These are phyloP conservation scores for Bambusicola thoracicus DNA, from an alignment of 2,113 vertebrate species.

Conservation along the genomic window DNA sequence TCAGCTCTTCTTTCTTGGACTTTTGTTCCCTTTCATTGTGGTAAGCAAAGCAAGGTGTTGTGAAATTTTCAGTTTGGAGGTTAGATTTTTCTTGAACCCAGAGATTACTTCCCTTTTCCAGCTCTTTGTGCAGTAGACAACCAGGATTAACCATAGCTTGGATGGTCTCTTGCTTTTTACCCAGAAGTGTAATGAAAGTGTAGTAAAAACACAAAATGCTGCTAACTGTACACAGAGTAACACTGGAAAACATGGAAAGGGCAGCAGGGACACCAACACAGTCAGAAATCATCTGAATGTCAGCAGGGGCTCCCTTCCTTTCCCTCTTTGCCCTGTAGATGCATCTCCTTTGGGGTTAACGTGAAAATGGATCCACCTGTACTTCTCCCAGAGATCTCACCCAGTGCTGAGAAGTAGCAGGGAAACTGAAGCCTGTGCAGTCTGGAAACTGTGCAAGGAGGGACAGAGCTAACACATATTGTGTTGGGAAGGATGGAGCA, in stretches of 20 bases:
- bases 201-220: neutral
- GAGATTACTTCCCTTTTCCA: neutral
- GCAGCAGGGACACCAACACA: neutral
- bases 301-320: neutral
- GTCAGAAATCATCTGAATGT: neutral
- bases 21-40: slow-evolving; percentile 84
- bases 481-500: neutral
- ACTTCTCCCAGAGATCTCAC: neutral
- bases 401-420: neutral
- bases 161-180: neutral
- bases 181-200: neutral
- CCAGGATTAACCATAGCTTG: neutral
- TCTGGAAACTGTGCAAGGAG: neutral
- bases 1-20: slow-evolving; percentile 80
- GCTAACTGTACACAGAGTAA: neutral
- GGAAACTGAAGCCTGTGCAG: neutral
- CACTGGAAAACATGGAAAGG: neutral
- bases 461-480: neutral
- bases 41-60: slow-evolving; percentile 65
- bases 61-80: neutral
- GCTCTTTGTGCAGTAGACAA: neutral
- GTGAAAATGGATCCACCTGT: neutral
- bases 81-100: neutral
- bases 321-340: neutral
- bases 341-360: neutral